Base-by-base conservation (phyloP, 2,797 vertebrate genomes). In the Pseudochirops cupreus region DNA sequence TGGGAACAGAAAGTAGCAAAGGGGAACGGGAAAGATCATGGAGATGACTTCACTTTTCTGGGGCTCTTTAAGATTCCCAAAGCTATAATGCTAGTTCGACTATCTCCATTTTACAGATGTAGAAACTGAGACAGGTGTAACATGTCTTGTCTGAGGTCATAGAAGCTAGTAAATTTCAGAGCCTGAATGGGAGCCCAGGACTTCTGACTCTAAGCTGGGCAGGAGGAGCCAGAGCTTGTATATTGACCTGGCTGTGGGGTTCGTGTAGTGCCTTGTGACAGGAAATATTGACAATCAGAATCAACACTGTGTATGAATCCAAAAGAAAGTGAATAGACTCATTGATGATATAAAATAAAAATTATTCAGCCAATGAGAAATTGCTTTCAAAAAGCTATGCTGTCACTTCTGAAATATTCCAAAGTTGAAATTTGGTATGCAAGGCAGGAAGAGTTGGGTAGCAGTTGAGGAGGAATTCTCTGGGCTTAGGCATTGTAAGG, bases 391-490 rank as follows among this genome's bases (percentile, higher is more conserved):
- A 91, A 82, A 94, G 91, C 2, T 7, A 62, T 67, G 94, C 93
- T 67, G 0, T 97, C 93, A 58, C 87, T 92, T 94, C 93, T 95
- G 93, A 94, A 95, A 93, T 91, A 92, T 90, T 95, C 91, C 91
- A 91, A 2, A n/a, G 67, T 67, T 96, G 92, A 97, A 96, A 96
- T 93, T 21, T 57, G 90, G 90, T 95, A 95, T 93, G 95, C 94
- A 94, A 50, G 52, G n/a, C 95, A 93, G 92, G 94, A 93, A 53
- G 93, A 59, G 39, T 82, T 82, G 21, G 39, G 74, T 50, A 24
- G 74, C 9, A 50, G 9, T 21, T 87, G 74, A 24, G 39, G 39
- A 87, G 21, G 74, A 87, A 26, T 50, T 3, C 74, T 87, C 21
- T 87, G 74, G 39, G 39, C 74, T 26, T 82, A 18, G 18, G 21